phyloP scores from a whole-genome alignment of 2,113 vertebrate genomes.

The Fulica atra region DNA sequence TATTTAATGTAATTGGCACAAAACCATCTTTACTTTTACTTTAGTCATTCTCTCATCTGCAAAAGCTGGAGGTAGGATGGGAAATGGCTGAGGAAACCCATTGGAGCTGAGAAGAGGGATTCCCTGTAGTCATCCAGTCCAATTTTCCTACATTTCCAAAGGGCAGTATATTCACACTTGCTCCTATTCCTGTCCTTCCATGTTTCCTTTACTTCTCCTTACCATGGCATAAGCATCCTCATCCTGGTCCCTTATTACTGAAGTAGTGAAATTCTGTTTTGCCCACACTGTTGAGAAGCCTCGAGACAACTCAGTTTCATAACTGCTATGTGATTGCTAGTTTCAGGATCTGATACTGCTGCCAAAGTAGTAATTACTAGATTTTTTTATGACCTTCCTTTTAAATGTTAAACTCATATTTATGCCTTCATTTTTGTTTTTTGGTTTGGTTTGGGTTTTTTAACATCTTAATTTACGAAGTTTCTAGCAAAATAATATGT shows the following conservation, averaged over 20 bases:
- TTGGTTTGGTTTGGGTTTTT: no score
- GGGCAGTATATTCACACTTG: accelerated
- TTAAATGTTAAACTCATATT: neutral
- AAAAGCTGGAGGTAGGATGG: neutral
- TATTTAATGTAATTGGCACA: neutral
- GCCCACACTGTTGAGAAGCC: neutral
- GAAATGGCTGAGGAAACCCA: neutral
- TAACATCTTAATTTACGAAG: neutral
- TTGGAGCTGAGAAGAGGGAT: neutral
- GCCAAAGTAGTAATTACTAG: neutral
- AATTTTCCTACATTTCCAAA: neutral
- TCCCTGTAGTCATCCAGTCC: neutral
- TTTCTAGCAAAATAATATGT: neutral
- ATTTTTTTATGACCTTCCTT: neutral
- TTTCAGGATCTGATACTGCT: neutral
- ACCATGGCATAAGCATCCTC: neutral
- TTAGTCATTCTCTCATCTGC: neutral
- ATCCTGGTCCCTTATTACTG: neutral
- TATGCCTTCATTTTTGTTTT: neutral
- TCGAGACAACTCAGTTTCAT: neutral
- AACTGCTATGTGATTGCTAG: neutral
- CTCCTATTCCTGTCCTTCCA: neutral
- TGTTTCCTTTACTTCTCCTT: neutral
- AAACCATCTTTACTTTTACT: neutral
- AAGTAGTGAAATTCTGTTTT: neutral